Evolutionary conservation across 1,140 invertebrate species (phyloP).

Genomic region (Calliopsis andreniformis): DNA sequence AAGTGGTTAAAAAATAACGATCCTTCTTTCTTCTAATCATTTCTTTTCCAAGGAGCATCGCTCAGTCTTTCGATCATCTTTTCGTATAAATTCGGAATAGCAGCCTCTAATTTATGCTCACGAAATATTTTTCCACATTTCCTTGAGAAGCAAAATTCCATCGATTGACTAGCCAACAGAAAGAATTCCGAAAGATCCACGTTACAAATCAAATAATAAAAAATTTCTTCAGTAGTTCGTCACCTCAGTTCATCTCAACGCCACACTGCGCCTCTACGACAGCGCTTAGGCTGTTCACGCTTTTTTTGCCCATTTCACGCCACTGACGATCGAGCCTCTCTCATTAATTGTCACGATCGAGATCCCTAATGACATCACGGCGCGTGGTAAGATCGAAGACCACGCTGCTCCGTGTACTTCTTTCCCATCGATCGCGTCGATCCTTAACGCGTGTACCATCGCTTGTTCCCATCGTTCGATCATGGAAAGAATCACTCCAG

Average conservation of each 20-base stretch:
- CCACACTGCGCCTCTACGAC: too few relatives aligned
- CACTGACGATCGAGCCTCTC: conserved; percentile 44
- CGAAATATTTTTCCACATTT: too few relatives aligned
- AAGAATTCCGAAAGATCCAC: too few relatives aligned
- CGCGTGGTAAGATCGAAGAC: conserved; percentile 39
- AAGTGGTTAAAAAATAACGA: conserved; percentile 36
- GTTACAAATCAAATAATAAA: too few relatives aligned
- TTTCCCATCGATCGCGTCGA: conserved; percentile 29
- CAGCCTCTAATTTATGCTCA: conserved; percentile 10
- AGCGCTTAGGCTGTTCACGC: too few relatives aligned
- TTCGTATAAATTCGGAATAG: conserved; percentile 38
- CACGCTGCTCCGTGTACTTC: conserved; percentile 39
- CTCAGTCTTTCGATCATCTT: conserved; percentile 35
- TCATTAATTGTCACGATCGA: conserved; percentile 44
- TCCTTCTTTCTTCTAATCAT: conserved; percentile 36
- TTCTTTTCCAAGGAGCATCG: conserved; percentile 39
- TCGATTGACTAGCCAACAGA: too few relatives aligned
- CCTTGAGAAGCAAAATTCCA: too few relatives aligned
- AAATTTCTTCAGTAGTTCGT: too few relatives aligned
- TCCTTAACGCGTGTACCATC: background rate
- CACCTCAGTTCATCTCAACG: too few relatives aligned
- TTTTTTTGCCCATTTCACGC: conserved; percentile 37
- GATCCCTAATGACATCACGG: conserved; percentile 43
- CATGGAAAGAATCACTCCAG: background rate
- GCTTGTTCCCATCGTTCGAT: background rate